Evolutionary conservation across 92 coral and sea anemone species (phyloP).

Genomic region (Phenganax marumi): DNA sequence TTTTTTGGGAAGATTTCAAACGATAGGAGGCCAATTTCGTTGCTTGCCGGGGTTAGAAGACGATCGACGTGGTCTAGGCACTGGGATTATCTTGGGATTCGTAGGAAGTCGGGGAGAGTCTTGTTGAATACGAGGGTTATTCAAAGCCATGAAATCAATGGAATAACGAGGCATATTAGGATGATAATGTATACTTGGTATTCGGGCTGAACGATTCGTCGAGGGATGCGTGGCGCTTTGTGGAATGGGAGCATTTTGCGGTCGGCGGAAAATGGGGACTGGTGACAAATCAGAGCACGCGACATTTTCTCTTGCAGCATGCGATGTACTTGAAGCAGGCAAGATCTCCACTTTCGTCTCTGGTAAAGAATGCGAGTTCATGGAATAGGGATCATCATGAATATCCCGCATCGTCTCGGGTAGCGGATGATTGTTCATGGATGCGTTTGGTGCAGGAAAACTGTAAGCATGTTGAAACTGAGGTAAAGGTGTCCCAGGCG

Average conservation of each 20-base stretch:
- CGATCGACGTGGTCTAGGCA: neutral
- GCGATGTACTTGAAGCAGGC: too few species aligned
- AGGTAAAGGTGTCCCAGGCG: too few species aligned
- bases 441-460: too few species aligned
- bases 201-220: neutral
- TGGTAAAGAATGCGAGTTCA: too few species aligned
- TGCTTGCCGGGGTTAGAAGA: too few species aligned
- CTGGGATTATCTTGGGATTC: neutral
- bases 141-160: neutral
- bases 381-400: too few species aligned
- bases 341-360: neutral
- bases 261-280: neutral
- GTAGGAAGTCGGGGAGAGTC: neutral
- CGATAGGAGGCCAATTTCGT: too few species aligned
- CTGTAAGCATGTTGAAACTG: too few species aligned
- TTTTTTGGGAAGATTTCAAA: too few species aligned
- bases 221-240: neutral
- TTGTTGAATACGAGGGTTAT: neutral
- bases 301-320: neutral
- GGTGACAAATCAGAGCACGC: neutral
- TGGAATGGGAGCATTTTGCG: neutral
- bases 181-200: neutral
- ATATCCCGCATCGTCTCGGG: too few species aligned
- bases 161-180: conserved; percentile 21
- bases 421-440: too few species aligned